Evolutionary conservation across 2,797 vertebrate species (phyloP), one percentile per base, ranked within the genome.

Genomic region (Apogon talboti): DNA sequence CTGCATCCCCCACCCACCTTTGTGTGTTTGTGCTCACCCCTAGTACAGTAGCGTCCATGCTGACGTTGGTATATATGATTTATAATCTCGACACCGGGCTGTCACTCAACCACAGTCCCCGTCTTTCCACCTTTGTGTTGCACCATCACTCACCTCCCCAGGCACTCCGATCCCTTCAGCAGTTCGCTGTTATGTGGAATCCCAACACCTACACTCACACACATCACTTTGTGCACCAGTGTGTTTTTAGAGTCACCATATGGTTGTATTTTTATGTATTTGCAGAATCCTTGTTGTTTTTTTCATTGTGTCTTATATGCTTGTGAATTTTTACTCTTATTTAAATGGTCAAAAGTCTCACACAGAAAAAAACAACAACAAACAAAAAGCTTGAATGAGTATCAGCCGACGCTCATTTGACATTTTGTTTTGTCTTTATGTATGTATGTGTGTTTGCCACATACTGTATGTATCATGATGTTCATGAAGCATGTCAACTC

Each of bases 401-500:
- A 50, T 86, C 52, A 8, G 9, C 28, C 42, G 70, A 53, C 11
- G 82, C 83, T 86, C 89, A 88, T 93, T 92, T 79, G 71, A 75
- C 82, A 4, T 88, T 88, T 89, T 91, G 84, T 91, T 90, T 85
- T 87, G 76, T 78, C 52, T 40, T 40, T 28, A 44, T 85, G 65
- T 88, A n/a, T 79, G 74, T 84, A 35, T 69, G 64, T 84, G 55
- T 75, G 62, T 84, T 58, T 66, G 58, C 58, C 82, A 87, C 86
- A 69, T 58, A 67, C 45, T 80, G 76, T 82, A 70, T n/a, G 49
- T 87, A 71, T 79, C 51, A 58, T 70, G 50, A 84, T 82, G 86
- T 91, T 91, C 82, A 91, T 92, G 76, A 91, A 81, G 82, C 95
- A 94, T 95, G 95, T 93, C 87, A 73, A 84, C 91, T 92, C 92